phyloP scores from a whole-genome alignment of 2,113 vertebrate genomes.

The Triplophysa siluroides region DNA sequence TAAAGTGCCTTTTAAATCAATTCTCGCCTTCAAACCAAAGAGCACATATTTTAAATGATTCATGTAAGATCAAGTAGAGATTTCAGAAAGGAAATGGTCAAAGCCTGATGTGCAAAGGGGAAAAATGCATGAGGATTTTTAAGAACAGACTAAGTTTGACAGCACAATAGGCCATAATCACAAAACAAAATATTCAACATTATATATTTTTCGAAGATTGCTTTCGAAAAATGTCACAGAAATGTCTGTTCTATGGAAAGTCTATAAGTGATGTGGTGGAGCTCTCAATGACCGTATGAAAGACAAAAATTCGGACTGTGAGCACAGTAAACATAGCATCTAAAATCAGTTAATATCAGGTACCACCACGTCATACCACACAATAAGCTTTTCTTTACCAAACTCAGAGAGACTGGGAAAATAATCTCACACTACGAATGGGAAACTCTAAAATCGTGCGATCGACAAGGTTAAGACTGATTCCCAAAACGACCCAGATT shows the following conservation, averaged over 20 bases:
- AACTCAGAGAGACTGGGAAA: conserved; percentile 3
- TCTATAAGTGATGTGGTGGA: too few species aligned
- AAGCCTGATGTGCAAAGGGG: conserved; percentile 52
- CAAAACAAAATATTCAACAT: too few species aligned
- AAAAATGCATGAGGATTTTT: conserved; percentile 55
- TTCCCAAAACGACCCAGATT: conserved; percentile 63
- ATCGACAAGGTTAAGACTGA: conserved; percentile 64
- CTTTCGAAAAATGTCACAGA: too few species aligned
- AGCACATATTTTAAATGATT: conserved; percentile 73
- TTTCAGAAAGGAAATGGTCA: conserved; percentile 49
- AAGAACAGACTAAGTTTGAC: neutral
- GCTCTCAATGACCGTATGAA: too few species aligned
- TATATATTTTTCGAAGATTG: too few species aligned
- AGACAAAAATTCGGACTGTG: too few species aligned
- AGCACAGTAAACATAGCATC: neutral
- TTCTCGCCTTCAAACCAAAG: conserved; percentile 70
- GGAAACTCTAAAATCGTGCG: conserved; percentile 53
- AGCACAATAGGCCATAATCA: too few species aligned
- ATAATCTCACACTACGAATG: neutral
- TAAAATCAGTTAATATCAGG: too few species aligned
- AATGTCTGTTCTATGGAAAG: too few species aligned
- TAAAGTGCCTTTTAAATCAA: conserved; percentile 69
- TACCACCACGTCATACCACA: too few species aligned
- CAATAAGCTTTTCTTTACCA: conserved; percentile 41
- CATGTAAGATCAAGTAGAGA: conserved; percentile 65